Evolutionary conservation across 1,140 invertebrate species (phyloP).

Genomic region (Sminthurinus signatus): DNA sequence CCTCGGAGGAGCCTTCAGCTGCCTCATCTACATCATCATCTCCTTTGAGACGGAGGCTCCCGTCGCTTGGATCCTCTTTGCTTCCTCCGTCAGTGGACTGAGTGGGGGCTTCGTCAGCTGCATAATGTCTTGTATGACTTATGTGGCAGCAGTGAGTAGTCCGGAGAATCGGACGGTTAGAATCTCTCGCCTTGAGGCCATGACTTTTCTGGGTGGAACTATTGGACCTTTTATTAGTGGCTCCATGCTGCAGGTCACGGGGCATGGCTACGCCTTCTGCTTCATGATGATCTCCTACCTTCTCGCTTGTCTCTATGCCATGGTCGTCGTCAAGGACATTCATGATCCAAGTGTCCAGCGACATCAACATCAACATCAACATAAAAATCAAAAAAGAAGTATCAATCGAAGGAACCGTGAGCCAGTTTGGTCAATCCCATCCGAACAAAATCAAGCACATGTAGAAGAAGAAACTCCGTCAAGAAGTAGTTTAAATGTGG

Average conservation of each 20-base stretch:
- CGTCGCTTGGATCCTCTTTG: constrained; percentile 45
- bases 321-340: constrained; percentile 44
- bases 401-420: not conserved
- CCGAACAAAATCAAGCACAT: not conserved
- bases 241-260: constrained; percentile 44
- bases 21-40: constrained; percentile 46
- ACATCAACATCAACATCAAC: not conserved
- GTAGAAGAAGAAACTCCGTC: not conserved
- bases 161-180: constrained; percentile 45
- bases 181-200: constrained; percentile 50
- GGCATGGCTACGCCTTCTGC: constrained; percentile 44
- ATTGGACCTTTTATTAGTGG: constrained; percentile 48
- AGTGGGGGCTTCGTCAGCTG: constrained; percentile 48
- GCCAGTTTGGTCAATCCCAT: not conserved
- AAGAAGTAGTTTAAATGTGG: not conserved
- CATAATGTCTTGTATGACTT: constrained; percentile 49
- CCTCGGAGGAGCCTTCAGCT: constrained; percentile 45
- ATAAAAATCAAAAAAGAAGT: not conserved
- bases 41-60: constrained; percentile 44
- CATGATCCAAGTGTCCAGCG: constrained; percentile 11
- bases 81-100: constrained; percentile 47
- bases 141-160: constrained; percentile 46
- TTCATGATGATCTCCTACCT: constrained; percentile 44
- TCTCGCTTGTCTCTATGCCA: constrained; percentile 45
- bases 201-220: constrained; percentile 49